phyloP scores from a whole-genome alignment of 2,113 vertebrate genomes.

The Xyrauchen texanus region DNA sequence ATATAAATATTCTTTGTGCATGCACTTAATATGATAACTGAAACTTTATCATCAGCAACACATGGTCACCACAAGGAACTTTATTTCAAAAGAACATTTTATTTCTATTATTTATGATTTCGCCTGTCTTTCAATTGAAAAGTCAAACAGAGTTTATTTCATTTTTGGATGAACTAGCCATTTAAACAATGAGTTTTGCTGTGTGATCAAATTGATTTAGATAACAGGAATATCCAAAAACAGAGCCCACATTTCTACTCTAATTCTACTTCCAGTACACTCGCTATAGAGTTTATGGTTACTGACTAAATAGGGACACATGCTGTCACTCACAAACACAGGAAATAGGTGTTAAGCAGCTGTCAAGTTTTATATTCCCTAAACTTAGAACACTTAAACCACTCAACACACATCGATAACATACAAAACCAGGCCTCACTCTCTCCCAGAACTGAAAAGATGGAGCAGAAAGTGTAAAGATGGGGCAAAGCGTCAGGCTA shows the following conservation, averaged over 20 bases:
- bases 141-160: no score
- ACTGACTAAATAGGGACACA: conserved; percentile 44
- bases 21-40: no score
- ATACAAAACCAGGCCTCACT: conserved; percentile 55
- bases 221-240: background rate
- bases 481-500: conserved; percentile 4
- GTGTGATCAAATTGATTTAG: background rate
- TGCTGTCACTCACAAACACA: conserved; percentile 51
- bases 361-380: conserved; percentile 63
- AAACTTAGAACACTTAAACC: conserved; percentile 60
- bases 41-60: no score
- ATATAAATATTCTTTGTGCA: no score
- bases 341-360: conserved; percentile 63
- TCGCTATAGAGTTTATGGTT: conserved; percentile 32
- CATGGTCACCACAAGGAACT: no score
- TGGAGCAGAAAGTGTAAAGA: conserved; percentile 16
- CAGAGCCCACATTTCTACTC: conserved; percentile 1
- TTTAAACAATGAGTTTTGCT: no score
- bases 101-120: no score
- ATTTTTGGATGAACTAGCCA: no score
- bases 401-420: conserved; percentile 60
- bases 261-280: no score
- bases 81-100: no score
- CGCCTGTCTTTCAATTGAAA: no score
- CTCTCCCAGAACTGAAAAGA: conserved; percentile 30